Base-by-base conservation (phyloP, 92 coral and sea anemone species). In the Siderastrea radians region DNA sequence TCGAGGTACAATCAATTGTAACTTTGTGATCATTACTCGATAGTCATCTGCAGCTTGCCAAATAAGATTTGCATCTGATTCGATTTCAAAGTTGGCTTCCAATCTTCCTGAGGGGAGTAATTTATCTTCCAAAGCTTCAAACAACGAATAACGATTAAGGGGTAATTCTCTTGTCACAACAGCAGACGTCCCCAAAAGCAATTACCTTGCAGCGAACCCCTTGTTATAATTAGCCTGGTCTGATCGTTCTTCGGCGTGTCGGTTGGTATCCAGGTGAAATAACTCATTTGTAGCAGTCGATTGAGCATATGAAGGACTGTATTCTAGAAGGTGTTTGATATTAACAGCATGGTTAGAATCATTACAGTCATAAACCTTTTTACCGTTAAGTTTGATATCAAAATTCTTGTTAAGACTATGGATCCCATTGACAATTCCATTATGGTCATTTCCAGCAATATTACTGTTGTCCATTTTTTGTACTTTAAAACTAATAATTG, bases 1-100 rank as follows among this genome's bases (percentile, higher is more conserved):
- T 1, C 46, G 17, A 2, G 90, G 90, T 1, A 86, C 84, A 59
- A 73, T 43, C 3, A 86, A 62, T 19, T 50, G 62, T 12, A 86
- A 64, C 6, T 63, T 76, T 2, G 68, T 49, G 4, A 84, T 17
- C 0, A 85, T 19, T 1, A 85, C 60, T 19, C 89, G 2, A 52
- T 85, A 86, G 51, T 67, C 67, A 50, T 49, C 90, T 0, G 76
- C 90, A 1, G 67, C 84, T 45, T 77, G 90, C 84, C 90, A 77
- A 49, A 77, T 64, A 3, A 78, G 58, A 51, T 77, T 77, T 0
- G 0, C 67, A 15, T 86, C 90, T 7, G 52, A 48, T 8, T 77
- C 70, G 1, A 76, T 6, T 3, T 19, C 54, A 60, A 85, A 11
- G 1, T 74, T 70, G 1, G 75, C 0, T 55, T 85, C 62, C 1